Conservation (phyloP, 2,113 vertebrate species). For the Geococcyx californianus region DNA sequence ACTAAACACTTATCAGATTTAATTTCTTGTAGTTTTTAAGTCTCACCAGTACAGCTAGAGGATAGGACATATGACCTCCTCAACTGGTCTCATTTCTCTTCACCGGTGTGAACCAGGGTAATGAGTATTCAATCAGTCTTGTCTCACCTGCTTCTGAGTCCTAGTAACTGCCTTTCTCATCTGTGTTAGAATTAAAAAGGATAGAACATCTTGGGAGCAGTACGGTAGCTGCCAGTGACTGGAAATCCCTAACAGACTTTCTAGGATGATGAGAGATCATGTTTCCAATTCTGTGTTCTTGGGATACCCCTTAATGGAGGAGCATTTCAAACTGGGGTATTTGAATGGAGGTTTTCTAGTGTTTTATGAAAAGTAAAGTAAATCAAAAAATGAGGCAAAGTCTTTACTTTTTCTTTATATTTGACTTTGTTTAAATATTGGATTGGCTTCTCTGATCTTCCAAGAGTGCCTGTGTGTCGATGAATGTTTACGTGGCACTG, state of each 20-base stretch:
- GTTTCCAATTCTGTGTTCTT: background rate
- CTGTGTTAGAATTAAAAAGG: background rate
- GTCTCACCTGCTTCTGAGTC: background rate
- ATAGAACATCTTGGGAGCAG: background rate
- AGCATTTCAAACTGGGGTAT: background rate
- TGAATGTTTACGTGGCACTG: background rate
- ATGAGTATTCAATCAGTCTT: background rate
- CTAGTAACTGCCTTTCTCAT: background rate
- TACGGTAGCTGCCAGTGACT: background rate
- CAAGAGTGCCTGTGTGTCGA: background rate
- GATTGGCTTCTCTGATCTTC: background rate
- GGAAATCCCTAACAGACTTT: background rate
- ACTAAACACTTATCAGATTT: background rate
- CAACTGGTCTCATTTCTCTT: background rate
- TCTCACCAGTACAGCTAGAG: background rate
- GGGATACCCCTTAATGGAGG: background rate
- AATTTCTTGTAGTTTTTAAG: background rate
- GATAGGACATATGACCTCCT: background rate
- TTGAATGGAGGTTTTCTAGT: background rate
- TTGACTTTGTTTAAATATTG: background rate
- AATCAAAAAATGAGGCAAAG: background rate
- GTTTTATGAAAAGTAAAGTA: background rate
- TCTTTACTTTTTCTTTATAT: background rate
- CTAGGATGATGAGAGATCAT: background rate
- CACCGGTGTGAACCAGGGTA: background rate